Evolutionary conservation across 2,888 invertebrate genomes (phyloP).

Genomic region (Anarsia innoxiella): DNA sequence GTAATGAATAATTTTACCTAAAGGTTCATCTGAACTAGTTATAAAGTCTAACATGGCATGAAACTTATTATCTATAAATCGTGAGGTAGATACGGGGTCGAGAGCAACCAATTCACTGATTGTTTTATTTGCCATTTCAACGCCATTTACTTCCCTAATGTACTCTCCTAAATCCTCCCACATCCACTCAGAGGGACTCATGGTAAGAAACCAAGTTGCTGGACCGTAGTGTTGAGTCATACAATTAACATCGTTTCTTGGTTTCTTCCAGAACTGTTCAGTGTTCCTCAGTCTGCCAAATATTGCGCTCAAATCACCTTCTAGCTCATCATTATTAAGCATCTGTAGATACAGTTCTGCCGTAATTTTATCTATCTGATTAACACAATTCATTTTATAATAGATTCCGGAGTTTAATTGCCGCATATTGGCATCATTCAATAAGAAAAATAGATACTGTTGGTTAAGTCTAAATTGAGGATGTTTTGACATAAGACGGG

Average conservation of each 20-base stretch:
- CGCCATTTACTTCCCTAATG: constrained; percentile 23
- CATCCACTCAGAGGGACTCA: constrained; percentile 21
- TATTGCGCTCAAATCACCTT: constrained; percentile 25
- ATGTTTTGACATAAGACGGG: constrained; percentile 16
- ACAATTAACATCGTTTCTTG: constrained; percentile 24
- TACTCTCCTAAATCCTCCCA: constrained; percentile 28
- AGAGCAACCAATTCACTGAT: constrained; percentile 27
- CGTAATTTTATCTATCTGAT: constrained; percentile 21
- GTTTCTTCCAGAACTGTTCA: constrained; percentile 24
- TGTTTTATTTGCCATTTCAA: constrained; percentile 22
- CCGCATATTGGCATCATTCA: constrained; percentile 18
- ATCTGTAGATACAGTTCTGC: constrained; percentile 24
- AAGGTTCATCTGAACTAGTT: constrained; percentile 20
- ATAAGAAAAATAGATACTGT: constrained; percentile 17
- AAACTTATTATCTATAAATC: constrained; percentile 32
- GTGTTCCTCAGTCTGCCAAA: constrained; percentile 27
- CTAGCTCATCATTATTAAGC: constrained; percentile 23
- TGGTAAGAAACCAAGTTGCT: constrained; percentile 22
- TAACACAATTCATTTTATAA: constrained; percentile 24
- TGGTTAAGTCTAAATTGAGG: constrained; percentile 16
- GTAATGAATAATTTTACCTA: constrained; percentile 25
- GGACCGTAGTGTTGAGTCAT: constrained; percentile 24
- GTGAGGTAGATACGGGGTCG: constrained; percentile 29
- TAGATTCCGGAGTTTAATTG: constrained; percentile 25
- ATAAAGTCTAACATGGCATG: constrained; percentile 27